These are phyloP conservation scores for Bombylius discolor DNA, from an alignment of 2,888 invertebrate genomes.

Conservation along the genomic window DNA sequence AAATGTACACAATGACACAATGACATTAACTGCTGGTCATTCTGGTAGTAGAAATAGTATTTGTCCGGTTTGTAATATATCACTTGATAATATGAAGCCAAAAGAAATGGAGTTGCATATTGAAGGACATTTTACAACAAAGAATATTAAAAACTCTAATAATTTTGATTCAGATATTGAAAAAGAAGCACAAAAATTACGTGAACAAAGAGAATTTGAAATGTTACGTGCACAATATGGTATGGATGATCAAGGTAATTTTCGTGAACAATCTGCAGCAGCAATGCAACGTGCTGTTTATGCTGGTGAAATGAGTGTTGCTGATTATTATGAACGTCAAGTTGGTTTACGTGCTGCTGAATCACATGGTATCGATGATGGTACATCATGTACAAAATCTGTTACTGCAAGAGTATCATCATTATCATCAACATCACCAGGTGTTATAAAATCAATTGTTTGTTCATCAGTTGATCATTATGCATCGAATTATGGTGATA, in stretches of 20 bases:
- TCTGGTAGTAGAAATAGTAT: slow-evolving; percentile 24
- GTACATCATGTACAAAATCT: slow-evolving; percentile 63
- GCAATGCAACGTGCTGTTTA: slow-evolving; percentile 71
- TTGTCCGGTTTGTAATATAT: slow-evolving; percentile 39
- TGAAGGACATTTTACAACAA: slow-evolving; percentile 62
- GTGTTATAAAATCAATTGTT: slow-evolving; percentile 51
- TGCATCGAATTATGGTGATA: slow-evolving; percentile 75
- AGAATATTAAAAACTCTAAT: slow-evolving; percentile 17
- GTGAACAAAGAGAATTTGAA: slow-evolving; percentile 72
- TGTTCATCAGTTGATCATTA: slow-evolving; percentile 77
- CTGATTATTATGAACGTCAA: slow-evolving; percentile 73
- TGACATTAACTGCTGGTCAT: slow-evolving; percentile 19
- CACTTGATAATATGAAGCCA: slow-evolving; percentile 30
- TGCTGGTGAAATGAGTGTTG: slow-evolving; percentile 72
- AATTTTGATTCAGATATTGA: slow-evolving; percentile 32
- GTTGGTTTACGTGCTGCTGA: slow-evolving; percentile 62
- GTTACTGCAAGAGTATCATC: slow-evolving; percentile 21
- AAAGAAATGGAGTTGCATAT: slow-evolving; percentile 57
- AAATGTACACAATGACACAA: slow-evolving; percentile 19
- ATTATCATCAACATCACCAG: slow-evolving; percentile 19
- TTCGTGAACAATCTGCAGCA: slow-evolving; percentile 57
- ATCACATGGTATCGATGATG: slow-evolving; percentile 67
- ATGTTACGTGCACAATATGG: slow-evolving; percentile 71
- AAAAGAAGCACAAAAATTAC: slow-evolving; percentile 53
- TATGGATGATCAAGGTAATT: slow-evolving; percentile 78